Base-by-base conservation (phyloP, 2,888 invertebrate genomes). In the Bellardia bayeri region DNA sequence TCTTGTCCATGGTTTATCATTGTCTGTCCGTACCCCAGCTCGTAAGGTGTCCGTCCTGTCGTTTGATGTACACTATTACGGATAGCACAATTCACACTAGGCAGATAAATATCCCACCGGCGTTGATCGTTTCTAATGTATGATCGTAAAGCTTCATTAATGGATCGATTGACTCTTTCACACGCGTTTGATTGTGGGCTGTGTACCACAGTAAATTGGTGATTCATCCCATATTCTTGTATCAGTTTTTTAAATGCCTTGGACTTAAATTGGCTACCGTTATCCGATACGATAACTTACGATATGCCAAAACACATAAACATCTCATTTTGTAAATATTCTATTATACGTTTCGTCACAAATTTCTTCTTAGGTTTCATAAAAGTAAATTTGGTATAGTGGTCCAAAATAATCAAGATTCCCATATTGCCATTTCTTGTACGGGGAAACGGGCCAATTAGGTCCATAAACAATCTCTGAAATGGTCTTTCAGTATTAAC, bases 401-500 rank as follows among this genome's bases (percentile, higher is more conserved):
- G n/a, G n/a, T n/a, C n/a, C n/a, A 66, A 3, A 11, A 66, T 6
- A 16, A 66, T 66, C 23, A 66, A 16, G 2, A 66, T 68, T 13
- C 68, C 68, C 2, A 45, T 68, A 68, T 68, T 68, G 1, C 68
- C 68, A 2, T 23, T 45, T 11, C 16, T 68, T 1, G 68, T 49
- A 49, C 49, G n/a, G n/a, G n/a, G n/a, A 23, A 68, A 68, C 13
- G 68, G 68, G 3, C 42, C 42, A 42, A 42, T 42, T 3, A 42
- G 42, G 42, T 42, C 42, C 42, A 42, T 42, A 42, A 49, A 68
- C 23, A 68, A 30, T 6, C 45, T 13, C 11, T 45, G 68, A 49
- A 68, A 68, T 13, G 45, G 68, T 11, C 68, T 68, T 3, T 68
- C 68, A 5, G 45, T 68, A 7, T 49, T 49, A 2, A 68, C 49